Evolutionary conservation across 2,113 vertebrate species (phyloP).

Genomic region (Alethe castanea): DNA sequence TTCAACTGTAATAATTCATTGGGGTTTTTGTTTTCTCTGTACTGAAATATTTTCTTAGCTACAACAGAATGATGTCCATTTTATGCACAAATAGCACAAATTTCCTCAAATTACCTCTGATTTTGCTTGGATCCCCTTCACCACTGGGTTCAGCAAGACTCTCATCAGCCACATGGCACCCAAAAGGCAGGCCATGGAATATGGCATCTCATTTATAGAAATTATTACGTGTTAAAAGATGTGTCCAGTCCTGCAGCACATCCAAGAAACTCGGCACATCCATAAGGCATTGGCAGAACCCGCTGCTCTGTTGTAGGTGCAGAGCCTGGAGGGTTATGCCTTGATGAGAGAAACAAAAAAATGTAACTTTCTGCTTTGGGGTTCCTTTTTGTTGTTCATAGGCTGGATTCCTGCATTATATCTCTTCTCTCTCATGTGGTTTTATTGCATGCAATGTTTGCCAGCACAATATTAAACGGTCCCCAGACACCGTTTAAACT

Average conservation of each 20-base stretch:
- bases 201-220: background rate
- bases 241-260: background rate
- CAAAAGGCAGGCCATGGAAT: background rate
- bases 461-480: background rate
- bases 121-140: background rate
- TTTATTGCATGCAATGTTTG: background rate
- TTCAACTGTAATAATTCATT: background rate
- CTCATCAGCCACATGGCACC: background rate
- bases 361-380: background rate
- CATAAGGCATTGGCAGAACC: background rate
- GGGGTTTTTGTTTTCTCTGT: background rate
- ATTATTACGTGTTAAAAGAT: background rate
- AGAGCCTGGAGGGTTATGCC: background rate
- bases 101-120: background rate
- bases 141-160: background rate
- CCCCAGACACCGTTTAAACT: slow-evolving; percentile 2
- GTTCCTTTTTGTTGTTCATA: background rate
- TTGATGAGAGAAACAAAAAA: background rate
- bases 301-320: background rate
- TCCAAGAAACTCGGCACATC: background rate
- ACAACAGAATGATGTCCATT: background rate
- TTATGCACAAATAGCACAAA: background rate
- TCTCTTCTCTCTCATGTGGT: background rate
- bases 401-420: background rate
- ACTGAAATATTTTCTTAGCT: background rate